Percentiles rank a stretch among this genome's conserved stretches.
Evolutionary conservation across 2,113 vertebrate species (phyloP).

Genomic region (Cairina moschata): DNA sequence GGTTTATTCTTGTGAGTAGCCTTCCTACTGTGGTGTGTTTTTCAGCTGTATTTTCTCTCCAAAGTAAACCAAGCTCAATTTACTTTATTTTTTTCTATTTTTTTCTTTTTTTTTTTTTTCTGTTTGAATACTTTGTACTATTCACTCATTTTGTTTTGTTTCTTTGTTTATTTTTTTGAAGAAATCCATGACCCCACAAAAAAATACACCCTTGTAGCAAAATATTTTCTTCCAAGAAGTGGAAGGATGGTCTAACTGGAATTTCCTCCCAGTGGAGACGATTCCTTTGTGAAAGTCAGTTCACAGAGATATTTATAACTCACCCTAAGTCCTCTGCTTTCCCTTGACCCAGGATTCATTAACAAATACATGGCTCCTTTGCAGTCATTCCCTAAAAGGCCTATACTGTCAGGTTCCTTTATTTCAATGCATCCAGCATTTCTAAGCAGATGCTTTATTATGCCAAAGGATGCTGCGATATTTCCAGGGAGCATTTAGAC

Average conservation of each 20-base stretch:
- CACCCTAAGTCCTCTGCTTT: neutral
- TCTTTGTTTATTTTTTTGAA: constrained; percentile 41
- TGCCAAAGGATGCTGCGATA: neutral
- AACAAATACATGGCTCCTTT: neutral
- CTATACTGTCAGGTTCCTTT: neutral
- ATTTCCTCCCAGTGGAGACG: constrained; percentile 45
- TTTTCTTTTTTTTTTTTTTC: neutral
- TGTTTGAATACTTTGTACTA: neutral
- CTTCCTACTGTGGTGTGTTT: neutral
- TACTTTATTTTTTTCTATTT: neutral
- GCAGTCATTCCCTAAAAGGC: no score
- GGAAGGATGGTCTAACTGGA: neutral
- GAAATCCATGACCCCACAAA: neutral
- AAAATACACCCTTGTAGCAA: neutral
- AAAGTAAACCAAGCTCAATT: neutral
- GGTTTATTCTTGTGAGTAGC: neutral
- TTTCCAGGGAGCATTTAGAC: neutral
- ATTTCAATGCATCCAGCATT: neutral
- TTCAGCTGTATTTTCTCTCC: neutral
- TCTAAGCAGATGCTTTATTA: neutral
- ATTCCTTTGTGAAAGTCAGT: neutral
- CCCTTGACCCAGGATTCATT: neutral
- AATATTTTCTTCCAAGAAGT: neutral
- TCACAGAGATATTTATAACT: constrained; percentile 41
- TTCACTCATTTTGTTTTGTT: constrained; percentile 27